Percentiles rank a stretch among this genome's conserved stretches.
Evolutionary conservation across 2,113 vertebrate species (phyloP).

Genomic region (Lasiurus cinereus): DNA sequence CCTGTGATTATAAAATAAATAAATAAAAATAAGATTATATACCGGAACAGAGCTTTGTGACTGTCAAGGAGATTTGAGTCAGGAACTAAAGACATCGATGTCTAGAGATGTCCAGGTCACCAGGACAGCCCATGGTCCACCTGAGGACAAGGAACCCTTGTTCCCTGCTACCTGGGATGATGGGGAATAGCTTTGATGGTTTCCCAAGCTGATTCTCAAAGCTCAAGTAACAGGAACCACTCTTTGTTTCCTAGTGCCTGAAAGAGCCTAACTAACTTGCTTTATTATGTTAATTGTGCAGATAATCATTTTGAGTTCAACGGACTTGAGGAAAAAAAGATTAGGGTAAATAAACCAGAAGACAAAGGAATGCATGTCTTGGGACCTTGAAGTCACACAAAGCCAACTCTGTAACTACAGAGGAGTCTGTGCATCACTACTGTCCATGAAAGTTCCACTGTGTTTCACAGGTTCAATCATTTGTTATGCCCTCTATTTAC

Average conservation of each 20-base stretch:
- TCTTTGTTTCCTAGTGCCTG: background rate
- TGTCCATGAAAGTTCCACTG: background rate
- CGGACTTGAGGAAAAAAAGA: background rate
- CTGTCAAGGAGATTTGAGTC: background rate
- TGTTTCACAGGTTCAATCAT: background rate
- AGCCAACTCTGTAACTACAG: background rate
- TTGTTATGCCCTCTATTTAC: background rate
- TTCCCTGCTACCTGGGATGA: background rate
- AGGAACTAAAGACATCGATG: background rate
- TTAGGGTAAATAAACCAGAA: background rate
- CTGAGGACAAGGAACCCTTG: background rate
- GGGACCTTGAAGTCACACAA: background rate
- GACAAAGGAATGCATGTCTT: background rate
- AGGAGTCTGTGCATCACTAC: background rate
- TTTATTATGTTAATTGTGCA: background rate
- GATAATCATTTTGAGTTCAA: slow-evolving; percentile 4
- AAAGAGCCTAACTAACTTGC: background rate
- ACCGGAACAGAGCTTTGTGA: background rate
- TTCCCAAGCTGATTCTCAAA: background rate
- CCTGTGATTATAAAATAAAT: too few relatives aligned
- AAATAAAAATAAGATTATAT: background rate
- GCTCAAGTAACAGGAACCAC: background rate
- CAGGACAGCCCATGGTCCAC: background rate
- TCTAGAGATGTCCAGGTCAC: background rate
- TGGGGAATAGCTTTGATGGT: background rate